phyloP scores from a whole-genome alignment of 2,113 vertebrate species.

The Mesitornis unicolor region DNA sequence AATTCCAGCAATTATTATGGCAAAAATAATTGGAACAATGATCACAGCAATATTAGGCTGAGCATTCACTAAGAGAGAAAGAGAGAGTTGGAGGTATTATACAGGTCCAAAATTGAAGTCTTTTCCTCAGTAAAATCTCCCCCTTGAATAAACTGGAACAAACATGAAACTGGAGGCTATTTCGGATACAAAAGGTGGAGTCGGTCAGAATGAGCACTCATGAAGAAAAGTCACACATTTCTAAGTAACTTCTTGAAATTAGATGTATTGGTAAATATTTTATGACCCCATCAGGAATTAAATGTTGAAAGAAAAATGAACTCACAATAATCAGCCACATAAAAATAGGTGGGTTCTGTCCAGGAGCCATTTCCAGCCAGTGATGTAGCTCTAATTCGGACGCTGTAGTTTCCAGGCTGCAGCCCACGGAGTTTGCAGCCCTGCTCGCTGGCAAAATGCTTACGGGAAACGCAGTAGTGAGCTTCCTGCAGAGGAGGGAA shows the following conservation, averaged over 20 bases:
- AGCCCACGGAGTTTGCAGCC: constrained; percentile 84
- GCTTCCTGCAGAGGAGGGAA: constrained; percentile 68
- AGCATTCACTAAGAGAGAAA: constrained; percentile 74
- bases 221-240: not conserved
- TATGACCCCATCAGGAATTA: not conserved
- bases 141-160: not conserved
- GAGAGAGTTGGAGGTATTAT: not conserved
- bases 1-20: constrained; percentile 81
- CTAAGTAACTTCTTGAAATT: not conserved
- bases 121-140: not conserved
- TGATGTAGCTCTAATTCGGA: constrained; percentile 88
- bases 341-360: constrained; percentile 87
- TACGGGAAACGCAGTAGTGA: constrained; percentile 86
- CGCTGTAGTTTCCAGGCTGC: constrained; percentile 92
- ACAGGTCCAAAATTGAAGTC: not conserved
- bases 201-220: not conserved
- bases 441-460: constrained; percentile 74
- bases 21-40: constrained; percentile 85
- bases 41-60: constrained; percentile 83
- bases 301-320: not conserved
- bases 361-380: constrained; percentile 94
- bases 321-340: constrained; percentile 88
- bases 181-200: not conserved
- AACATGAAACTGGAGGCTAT: not conserved
- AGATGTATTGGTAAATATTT: not conserved